These are phyloP conservation scores for Ips nitidus DNA, from an alignment of 1,140 invertebrate genomes.

Conservation along the genomic window DNA sequence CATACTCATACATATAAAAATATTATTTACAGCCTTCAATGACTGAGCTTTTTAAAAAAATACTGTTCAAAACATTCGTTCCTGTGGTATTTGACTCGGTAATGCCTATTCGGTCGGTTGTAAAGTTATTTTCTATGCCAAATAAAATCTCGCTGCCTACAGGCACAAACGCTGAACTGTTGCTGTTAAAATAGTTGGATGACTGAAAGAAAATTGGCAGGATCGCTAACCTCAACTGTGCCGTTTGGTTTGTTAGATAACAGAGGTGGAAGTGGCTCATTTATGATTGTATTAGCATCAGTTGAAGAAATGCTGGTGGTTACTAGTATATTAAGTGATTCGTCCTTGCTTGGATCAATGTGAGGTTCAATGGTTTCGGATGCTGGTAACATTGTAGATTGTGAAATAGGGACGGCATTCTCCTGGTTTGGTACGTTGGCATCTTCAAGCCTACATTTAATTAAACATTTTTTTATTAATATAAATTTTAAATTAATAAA, in stretches of 20 bases:
- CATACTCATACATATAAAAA: no score
- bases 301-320: background rate
- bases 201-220: constrained; percentile 46
- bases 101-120: background rate
- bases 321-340: background rate
- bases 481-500: no score
- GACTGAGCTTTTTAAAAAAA: no score
- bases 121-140: constrained; percentile 40
- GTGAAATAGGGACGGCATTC: background rate
- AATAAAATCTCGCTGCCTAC: constrained; percentile 63
- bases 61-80: constrained; percentile 11
- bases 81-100: constrained; percentile 11
- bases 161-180: constrained; percentile 51
- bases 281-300: background rate
- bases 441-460: no score
- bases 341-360: background rate
- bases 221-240: background rate
- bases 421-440: no score
- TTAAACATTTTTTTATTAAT: no score
- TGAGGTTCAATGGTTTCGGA: background rate
- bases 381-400: background rate
- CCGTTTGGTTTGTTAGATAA: no score
- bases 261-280: no score
- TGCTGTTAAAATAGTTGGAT: constrained; percentile 60
- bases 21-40: no score